A percentile compares a stretch with the other conserved stretches of the same genome.
Evolutionary conservation across 2,797 vertebrate species (phyloP).

Genomic region (Gymnoscopelus braueri): DNA sequence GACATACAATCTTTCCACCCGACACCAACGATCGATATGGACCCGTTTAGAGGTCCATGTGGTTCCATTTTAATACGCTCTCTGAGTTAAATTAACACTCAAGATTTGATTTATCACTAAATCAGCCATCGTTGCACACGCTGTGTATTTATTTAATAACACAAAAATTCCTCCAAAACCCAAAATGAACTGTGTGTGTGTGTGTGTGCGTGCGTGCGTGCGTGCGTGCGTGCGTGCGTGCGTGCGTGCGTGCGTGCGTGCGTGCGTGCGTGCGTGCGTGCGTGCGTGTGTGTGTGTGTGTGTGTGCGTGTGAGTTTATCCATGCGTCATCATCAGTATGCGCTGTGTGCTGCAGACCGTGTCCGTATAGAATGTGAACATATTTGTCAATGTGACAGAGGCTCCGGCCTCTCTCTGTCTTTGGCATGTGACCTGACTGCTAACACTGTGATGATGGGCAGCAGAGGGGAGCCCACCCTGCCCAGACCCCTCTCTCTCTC

Average conservation of each 20-base stretch:
- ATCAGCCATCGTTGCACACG: too few relatives aligned
- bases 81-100: too few relatives aligned
- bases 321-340: too few relatives aligned
- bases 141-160: too few relatives aligned
- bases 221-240: constrained; percentile 5
- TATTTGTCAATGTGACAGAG: constrained; percentile 54
- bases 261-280: constrained; percentile 5
- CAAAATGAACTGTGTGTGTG: not conserved
- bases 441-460: constrained; percentile 37
- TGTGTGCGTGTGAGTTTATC: not conserved
- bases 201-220: not conserved
- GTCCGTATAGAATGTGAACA: constrained; percentile 34
- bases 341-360: not conserved
- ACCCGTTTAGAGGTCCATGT: too few relatives aligned
- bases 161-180: too few relatives aligned
- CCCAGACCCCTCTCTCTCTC: not conserved
- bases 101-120: too few relatives aligned
- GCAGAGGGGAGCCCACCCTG: constrained; percentile 18
- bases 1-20: too few relatives aligned
- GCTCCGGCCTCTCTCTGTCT: constrained; percentile 19
- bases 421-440: constrained; percentile 56
- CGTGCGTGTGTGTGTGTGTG: constrained; percentile 4
- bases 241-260: too few relatives aligned
- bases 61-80: too few relatives aligned
- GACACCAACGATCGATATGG: too few relatives aligned